Evolutionary conservation across 2,797 vertebrate species (phyloP), one percentile per base, ranked within the genome.

Genomic region (Pelobates cultripes): DNA sequence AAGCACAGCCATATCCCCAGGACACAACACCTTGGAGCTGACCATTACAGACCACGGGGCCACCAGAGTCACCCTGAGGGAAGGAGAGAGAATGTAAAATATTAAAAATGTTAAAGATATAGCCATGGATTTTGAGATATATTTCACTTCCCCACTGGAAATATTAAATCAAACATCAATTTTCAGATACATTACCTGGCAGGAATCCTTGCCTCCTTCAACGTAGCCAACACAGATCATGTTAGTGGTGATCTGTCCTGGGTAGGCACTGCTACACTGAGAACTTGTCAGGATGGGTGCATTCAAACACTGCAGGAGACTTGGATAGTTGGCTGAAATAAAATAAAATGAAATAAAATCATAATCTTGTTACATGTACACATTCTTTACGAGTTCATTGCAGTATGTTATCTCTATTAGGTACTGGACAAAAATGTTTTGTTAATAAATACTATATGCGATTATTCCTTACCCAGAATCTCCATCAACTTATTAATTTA

Each of bases 151-250:
- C 2, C 28, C 28, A 28, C 28, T 28, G 28, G 28, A 28, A 28
- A 28, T 28, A 28, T 28, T 28, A 28, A 28, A 28, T 28, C 28
- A 28, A 28, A 28, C 28, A 1, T 1, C 28, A 2, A 28, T 28
- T 28, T 28, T 28, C 28, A 28, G 7, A 51, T 51, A 17, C n/a
- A 41, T 87, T 60, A 97, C 94, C 94, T 96, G 95, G 91, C 95
- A 96, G 77, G 94, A 95, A 85, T 96, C 95, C 89, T 95, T 96
- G 86, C 95, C 95, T 85, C 95, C 96, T 76, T 95, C 94, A 0
- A 96, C 78, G 88, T 89, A 96, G 82, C 95, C 95, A 17, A 91
- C 91, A 1, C 95, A 96, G 90, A 97, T 86, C 94, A 96, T 96
- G 92, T 92, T 97, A 63, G 77, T 64, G 60, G 93, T 93, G 89